Conservation (phyloP, 1,140 invertebrate species). For the Cotesia chilonis region DNA sequence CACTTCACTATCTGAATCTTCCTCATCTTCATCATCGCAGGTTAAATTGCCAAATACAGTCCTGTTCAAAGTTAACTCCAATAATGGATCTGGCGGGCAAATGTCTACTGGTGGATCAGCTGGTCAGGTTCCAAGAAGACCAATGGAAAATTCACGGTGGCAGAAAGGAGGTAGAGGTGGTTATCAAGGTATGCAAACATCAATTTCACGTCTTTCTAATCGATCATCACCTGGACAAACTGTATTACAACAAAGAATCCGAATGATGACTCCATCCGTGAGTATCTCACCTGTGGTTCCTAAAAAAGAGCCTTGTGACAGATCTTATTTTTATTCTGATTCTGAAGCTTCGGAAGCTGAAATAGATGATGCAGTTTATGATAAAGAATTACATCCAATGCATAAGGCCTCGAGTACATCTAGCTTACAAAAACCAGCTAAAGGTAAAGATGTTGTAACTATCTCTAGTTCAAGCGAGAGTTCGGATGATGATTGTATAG, state of each 20-base stretch:
- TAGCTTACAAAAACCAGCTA: slow-evolving; percentile 59
- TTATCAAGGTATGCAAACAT: slow-evolving; percentile 55
- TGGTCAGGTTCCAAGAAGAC: slow-evolving; percentile 59
- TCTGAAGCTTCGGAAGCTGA: slow-evolving; percentile 61
- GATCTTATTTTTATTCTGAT: slow-evolving; percentile 59
- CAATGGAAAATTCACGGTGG: slow-evolving; percentile 49
- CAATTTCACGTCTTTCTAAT: slow-evolving; percentile 58
- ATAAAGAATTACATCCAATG: slow-evolving; percentile 54
- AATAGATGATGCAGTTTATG: slow-evolving; percentile 54
- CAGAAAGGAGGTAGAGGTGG: slow-evolving; percentile 49
- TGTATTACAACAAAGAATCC: slow-evolving; percentile 60
- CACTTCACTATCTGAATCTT: slow-evolving; percentile 52
- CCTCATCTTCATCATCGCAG: slow-evolving; percentile 50
- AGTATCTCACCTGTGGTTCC: slow-evolving; percentile 65
- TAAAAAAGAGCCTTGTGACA: slow-evolving; percentile 60
- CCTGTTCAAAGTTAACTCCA: slow-evolving; percentile 56
- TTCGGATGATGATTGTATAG: slow-evolving; percentile 83
- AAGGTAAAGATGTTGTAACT: slow-evolving; percentile 67
- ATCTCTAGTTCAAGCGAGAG: slow-evolving; percentile 74
- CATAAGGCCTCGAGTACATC: slow-evolving; percentile 51
- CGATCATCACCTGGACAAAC: slow-evolving; percentile 45
- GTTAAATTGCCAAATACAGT: slow-evolving; percentile 54
- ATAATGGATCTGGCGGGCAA: slow-evolving; percentile 40
- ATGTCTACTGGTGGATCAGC: slow-evolving; percentile 40
- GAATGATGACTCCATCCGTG: slow-evolving; percentile 67